Evolutionary conservation across 2,888 invertebrate species (phyloP), one percentile per base, ranked within the genome.

Genomic region (Criorhina ranunculi): DNA sequence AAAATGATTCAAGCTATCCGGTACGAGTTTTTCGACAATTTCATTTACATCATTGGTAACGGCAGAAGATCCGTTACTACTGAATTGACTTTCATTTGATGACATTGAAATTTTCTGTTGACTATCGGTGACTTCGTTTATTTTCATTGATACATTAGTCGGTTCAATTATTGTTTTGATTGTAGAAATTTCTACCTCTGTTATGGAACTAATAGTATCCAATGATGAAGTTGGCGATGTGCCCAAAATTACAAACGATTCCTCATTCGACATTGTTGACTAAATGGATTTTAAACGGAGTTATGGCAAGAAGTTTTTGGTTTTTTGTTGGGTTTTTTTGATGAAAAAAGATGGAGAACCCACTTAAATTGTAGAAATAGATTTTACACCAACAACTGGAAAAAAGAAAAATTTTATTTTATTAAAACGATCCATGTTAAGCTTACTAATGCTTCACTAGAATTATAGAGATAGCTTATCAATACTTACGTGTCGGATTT

Each of bases 181-280:
- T 11, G 8, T 6, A 1, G 19, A 1, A 0, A 33, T 5, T 0
- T 46, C 42, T 0, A 11, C 9, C 12, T 11, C 33, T 0, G 51
- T 24, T 3, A 70, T n/a, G 0, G 70, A 77, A 19, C 66, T 37
- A 6, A 85, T 64, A 0, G 15, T 35, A 15, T 87, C 72, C 42
- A 90, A 80, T 8, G 91, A 91, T 0, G 89, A 40, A 44, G 87
- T 66, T 2, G 91, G 91, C 0, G 91, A 91, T 33, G 88, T 89
- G 9, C 91, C 91, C 87, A 91, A 88, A 66, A 91, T 91, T 19
- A 91, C 91, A 86, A 91, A 91, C 0, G 91, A 91, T 66, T 91
- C 91, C 17, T 91, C 91, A 29, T 91, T 91, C 4, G 90, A 88
- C 91, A 91, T 83, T 67, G 5, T 66, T 9, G 2, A 8, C 9